Evolutionary conservation across 2,113 vertebrate genomes (phyloP), one percentile per base, ranked within the genome.

Genomic region (Cercopithecus mona): DNA sequence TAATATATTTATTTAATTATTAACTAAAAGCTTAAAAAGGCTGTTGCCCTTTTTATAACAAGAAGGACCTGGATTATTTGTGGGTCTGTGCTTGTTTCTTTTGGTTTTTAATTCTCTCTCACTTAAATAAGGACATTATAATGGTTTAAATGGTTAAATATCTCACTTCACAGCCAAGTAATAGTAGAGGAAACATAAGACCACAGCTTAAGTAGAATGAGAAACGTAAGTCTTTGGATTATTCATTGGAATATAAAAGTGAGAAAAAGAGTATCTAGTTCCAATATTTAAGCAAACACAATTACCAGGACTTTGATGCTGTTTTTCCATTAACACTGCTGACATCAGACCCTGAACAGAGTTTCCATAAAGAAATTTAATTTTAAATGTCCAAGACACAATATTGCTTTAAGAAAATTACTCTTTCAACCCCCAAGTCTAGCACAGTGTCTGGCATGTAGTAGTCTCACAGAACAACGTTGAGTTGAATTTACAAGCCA

Each of bases 281-380:
- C 70, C 70, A 87, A 50, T 35, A 64, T 13, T 81, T 75, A 94
- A 92, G 89, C 45, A 93, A 79, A 87, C 23, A 57, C 17, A 55
- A 50, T 2, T 48, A 52, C 20, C 11, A 48, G 38, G 20, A 0
- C 22, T 90, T 64, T 82, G 84, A 73, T 50, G 18, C 23, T n/a
- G 38, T n/a, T 93, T 89, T 82, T 30, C 76, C 32, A 17, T 66
- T 38, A 90, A 66, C 3, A 14, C 40, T 88, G 43, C 55, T 85
- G 38, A 91, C 30, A n/a, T 73, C 84, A 80, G 11, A 80, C 32
- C 45, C 32, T 40, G 38, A 91, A 38, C 70, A 3, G 40, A 87
- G n/a, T 94, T 95, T 85, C 55, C 40, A 64, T 38, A 52, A 59
- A 79, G 38, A 95, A 90, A 76, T 40, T 52, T 89, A 61, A 75